Percentiles rank a stretch among this genome's conserved stretches.
phyloP scores from a whole-genome alignment of 2,888 invertebrate species.

The Andrena bicolor region DNA sequence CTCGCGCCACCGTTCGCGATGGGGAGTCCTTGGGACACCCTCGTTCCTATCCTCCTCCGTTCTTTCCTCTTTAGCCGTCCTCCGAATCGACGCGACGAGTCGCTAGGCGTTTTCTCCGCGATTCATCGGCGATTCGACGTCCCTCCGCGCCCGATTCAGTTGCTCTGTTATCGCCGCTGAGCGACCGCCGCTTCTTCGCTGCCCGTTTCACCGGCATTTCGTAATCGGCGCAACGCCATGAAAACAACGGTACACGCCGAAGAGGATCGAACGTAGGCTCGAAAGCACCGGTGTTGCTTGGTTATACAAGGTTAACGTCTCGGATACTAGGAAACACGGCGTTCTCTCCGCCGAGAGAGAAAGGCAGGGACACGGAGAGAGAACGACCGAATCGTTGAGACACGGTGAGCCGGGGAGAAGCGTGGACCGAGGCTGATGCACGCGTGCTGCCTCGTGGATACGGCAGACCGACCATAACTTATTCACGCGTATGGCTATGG shows the following conservation, averaged over 20 bases:
- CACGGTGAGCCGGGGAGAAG: constrained; percentile 40
- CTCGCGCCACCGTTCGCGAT: constrained; percentile 77
- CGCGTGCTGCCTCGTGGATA: constrained; percentile 75
- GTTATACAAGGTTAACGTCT: constrained; percentile 61
- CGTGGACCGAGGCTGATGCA: constrained; percentile 68
- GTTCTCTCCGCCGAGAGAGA: constrained; percentile 35
- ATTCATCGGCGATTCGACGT: constrained; percentile 11
- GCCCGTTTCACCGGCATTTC: constrained; percentile 16
- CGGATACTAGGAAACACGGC: constrained; percentile 58
- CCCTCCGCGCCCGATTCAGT: background rate
- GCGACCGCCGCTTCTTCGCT: background rate
- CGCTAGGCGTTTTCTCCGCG: constrained; percentile 1
- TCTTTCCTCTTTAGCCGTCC: constrained; percentile 13
- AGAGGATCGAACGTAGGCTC: constrained; percentile 42
- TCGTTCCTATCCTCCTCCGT: constrained; percentile 35
- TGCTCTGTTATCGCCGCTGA: background rate
- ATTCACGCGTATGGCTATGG: constrained; percentile 76
- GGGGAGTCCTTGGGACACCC: constrained; percentile 70
- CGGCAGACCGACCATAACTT: constrained; percentile 74
- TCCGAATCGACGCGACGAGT: background rate
- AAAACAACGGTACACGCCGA: constrained; percentile 53
- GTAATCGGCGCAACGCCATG: constrained; percentile 30
- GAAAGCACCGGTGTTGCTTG: constrained; percentile 32
- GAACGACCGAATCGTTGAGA: too few species aligned
- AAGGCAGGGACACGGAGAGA: too few species aligned